Evolutionary conservation across 2,888 invertebrate species (phyloP).

Genomic region (Poecilus cupreus): DNA sequence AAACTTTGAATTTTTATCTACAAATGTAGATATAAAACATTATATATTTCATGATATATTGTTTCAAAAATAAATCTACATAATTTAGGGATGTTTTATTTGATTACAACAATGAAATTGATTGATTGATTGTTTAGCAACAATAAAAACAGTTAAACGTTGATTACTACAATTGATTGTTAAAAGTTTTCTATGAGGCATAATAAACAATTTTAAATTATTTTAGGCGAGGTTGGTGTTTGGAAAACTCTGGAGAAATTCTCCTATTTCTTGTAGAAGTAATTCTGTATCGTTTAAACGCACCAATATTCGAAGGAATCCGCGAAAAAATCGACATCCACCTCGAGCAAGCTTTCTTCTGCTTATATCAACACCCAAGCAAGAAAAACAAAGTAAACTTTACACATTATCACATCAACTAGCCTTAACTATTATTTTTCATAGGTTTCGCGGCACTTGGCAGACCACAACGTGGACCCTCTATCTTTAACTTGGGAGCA

Average conservation of each 20-base stretch:
- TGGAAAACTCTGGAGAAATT: constrained; percentile 84
- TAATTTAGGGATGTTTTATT: no score
- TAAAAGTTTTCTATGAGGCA: no score
- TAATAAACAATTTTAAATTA: neutral
- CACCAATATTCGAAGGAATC: constrained; percentile 78
- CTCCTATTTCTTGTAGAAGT: constrained; percentile 86
- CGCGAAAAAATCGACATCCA: constrained; percentile 84
- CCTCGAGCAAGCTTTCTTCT: constrained; percentile 90
- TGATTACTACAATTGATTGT: no score
- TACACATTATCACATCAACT: neutral
- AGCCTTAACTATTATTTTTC: constrained; percentile 55
- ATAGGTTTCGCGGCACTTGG: constrained; percentile 77
- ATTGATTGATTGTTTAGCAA: no score
- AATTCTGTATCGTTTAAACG: constrained; percentile 81
- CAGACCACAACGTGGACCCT: constrained; percentile 85
- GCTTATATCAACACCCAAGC: constrained; percentile 88
- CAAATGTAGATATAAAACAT: no score
- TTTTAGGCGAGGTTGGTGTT: constrained; percentile 84
- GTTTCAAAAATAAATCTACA: no score
- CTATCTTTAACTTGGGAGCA: constrained; percentile 83
- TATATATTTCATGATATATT: no score
- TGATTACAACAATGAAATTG: no score
- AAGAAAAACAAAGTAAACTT: constrained; percentile 78
- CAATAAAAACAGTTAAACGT: neutral
- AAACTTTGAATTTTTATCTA: no score